A percentile compares a stretch with the other conserved stretches of the same genome.
phyloP scores from a whole-genome alignment of 2,797 vertebrate genomes.

The Chelon auratus region DNA sequence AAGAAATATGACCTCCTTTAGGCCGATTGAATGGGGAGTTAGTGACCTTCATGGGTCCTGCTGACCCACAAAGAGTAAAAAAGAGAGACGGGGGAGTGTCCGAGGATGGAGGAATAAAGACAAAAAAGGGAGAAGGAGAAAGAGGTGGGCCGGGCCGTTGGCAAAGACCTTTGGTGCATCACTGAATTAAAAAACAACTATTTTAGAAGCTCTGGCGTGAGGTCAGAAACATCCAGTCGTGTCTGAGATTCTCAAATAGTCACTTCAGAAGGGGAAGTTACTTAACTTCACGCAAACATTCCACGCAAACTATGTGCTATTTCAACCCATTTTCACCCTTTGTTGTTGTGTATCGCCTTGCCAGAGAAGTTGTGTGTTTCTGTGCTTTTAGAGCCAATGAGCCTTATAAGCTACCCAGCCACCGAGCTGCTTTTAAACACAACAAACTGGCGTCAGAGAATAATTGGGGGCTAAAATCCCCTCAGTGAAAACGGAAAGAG shows the following conservation, averaged over 20 bases:
- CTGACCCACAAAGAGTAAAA: constrained; percentile 57
- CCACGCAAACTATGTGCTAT: neutral
- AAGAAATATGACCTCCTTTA: constrained; percentile 74
- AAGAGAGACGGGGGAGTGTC: constrained; percentile 53
- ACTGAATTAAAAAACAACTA: constrained; percentile 75
- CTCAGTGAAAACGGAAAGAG: neutral
- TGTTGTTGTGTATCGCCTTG: constrained; percentile 14
- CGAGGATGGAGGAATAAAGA: constrained; percentile 44
- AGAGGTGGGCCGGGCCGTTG: constrained; percentile 55
- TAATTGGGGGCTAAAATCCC: constrained; percentile 27
- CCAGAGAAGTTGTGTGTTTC: constrained; percentile 11
- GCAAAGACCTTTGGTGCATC: constrained; percentile 32
- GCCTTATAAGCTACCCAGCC: constrained; percentile 31
- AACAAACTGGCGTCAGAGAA: constrained; percentile 32
- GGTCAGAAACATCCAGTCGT: constrained; percentile 34
- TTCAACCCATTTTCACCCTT: constrained; percentile 2
- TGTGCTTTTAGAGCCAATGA: constrained; percentile 38
- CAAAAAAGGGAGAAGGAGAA: constrained; percentile 45
- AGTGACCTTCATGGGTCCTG: constrained; percentile 58
- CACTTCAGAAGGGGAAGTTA: neutral
- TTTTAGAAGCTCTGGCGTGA: constrained; percentile 58
- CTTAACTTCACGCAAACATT: neutral
- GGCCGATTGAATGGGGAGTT: constrained; percentile 44
- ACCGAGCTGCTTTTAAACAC: constrained; percentile 27
- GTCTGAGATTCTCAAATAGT: constrained; percentile 5